Percentiles rank a stretch among this genome's conserved stretches.
Evolutionary conservation across 2,113 vertebrate genomes (phyloP).

Genomic region (Atrichornis clamosus): DNA sequence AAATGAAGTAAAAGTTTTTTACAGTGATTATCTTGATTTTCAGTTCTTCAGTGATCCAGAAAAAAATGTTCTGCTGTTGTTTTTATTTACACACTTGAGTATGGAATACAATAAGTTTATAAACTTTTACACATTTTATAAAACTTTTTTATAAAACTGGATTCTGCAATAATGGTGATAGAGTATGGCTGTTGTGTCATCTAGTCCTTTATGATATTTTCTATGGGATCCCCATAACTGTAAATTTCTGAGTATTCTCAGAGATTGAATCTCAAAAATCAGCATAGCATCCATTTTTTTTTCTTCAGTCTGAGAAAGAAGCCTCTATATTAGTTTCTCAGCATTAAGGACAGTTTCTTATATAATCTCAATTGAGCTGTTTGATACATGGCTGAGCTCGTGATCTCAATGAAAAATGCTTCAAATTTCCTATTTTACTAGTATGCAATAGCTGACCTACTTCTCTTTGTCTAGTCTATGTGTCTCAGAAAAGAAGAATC

Average conservation of each 20-base stretch:
- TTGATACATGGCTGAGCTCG: background rate
- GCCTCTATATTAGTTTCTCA: background rate
- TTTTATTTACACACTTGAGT: background rate
- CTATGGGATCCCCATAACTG: background rate
- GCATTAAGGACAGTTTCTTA: background rate
- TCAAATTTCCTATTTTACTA: background rate
- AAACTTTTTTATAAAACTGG: background rate
- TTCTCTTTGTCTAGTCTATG: background rate
- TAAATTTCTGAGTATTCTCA: background rate
- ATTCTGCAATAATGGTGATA: background rate
- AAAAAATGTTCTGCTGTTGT: background rate
- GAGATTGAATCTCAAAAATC: background rate
- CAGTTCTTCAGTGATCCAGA: background rate
- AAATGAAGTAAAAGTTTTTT: background rate
- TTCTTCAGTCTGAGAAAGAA: background rate
- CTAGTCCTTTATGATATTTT: background rate
- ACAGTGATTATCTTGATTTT: background rate
- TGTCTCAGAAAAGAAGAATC: background rate
- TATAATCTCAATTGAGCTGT: background rate
- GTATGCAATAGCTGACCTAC: background rate
- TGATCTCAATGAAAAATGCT: background rate
- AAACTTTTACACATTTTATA: background rate
- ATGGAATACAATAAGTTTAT: background rate
- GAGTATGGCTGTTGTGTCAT: background rate
- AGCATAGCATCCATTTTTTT: background rate